Evolutionary conservation across 2,888 invertebrate genomes (phyloP).

Genomic region (Sepiola atlantica): DNA sequence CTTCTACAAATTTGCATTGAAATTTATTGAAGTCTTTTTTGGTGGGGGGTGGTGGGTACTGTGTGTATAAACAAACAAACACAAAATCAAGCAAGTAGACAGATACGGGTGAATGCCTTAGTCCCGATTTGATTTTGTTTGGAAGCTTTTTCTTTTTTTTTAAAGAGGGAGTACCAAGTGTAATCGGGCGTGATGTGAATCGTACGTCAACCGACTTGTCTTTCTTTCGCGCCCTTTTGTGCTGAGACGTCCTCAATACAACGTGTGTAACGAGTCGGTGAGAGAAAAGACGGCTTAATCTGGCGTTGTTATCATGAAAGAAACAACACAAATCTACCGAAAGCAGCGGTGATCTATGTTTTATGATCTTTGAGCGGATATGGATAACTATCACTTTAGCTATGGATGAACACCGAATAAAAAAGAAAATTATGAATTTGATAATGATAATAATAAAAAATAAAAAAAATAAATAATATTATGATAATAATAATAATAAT

Average conservation of each 20-base stretch:
- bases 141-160: neutral
- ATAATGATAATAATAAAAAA: too few relatives aligned
- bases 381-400: neutral
- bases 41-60: too few relatives aligned
- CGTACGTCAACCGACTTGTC: neutral
- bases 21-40: too few relatives aligned
- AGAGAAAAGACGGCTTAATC: neutral
- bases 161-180: neutral
- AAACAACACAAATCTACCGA: neutral
- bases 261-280: neutral
- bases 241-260: neutral
- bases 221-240: neutral
- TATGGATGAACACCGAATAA: neutral
- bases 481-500: too few relatives aligned
- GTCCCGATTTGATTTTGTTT: too few relatives aligned
- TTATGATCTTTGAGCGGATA: neutral
- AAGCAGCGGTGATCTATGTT: neutral
- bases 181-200: neutral
- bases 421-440: too few relatives aligned
- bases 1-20: too few relatives aligned
- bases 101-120: too few relatives aligned
- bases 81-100: too few relatives aligned
- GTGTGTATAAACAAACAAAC: too few relatives aligned
- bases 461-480: too few relatives aligned
- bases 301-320: neutral